Conservation (phyloP, 2,797 vertebrate species). For the Podarcis siculus region DNA sequence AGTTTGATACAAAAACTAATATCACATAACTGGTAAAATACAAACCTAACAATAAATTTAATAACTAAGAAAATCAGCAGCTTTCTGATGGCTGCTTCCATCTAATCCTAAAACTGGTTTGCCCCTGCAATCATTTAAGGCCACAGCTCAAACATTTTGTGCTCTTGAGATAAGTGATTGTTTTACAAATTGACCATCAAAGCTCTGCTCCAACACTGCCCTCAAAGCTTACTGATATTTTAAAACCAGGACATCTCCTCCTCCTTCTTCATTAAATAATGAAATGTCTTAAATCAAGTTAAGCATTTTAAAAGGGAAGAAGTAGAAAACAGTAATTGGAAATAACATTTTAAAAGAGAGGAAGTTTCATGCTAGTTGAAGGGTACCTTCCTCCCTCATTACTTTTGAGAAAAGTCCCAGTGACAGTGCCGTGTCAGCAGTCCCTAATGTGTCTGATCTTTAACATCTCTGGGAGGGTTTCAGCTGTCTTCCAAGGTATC, state of each 20-base stretch:
- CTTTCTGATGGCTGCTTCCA: neutral
- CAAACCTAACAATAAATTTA: neutral
- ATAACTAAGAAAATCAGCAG: neutral
- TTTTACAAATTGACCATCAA: neutral
- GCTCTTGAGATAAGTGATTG: neutral
- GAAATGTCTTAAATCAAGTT: slow-evolving; percentile 30
- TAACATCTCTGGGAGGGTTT: slow-evolving; percentile 48
- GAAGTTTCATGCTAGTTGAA: slow-evolving; percentile 41
- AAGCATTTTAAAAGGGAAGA: slow-evolving; percentile 52
- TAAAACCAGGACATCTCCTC: slow-evolving; percentile 39
- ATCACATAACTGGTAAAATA: neutral
- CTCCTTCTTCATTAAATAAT: neutral
- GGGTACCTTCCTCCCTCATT: slow-evolving; percentile 27
- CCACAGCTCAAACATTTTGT: neutral
- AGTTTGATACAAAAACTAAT: too few species aligned
- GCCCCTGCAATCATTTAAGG: neutral
- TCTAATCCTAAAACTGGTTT: neutral
- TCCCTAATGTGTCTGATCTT: slow-evolving; percentile 40
- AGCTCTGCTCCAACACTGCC: neutral
- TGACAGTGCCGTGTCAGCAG: slow-evolving; percentile 24
- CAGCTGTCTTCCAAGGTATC: slow-evolving; percentile 29
- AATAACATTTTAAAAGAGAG: neutral
- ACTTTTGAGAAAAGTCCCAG: slow-evolving; percentile 34
- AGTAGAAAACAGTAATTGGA: slow-evolving; percentile 35
- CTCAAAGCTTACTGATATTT: slow-evolving; percentile 48